Evolutionary conservation across 2,113 vertebrate genomes (phyloP).

Genomic region (Plecotus auritus): DNA sequence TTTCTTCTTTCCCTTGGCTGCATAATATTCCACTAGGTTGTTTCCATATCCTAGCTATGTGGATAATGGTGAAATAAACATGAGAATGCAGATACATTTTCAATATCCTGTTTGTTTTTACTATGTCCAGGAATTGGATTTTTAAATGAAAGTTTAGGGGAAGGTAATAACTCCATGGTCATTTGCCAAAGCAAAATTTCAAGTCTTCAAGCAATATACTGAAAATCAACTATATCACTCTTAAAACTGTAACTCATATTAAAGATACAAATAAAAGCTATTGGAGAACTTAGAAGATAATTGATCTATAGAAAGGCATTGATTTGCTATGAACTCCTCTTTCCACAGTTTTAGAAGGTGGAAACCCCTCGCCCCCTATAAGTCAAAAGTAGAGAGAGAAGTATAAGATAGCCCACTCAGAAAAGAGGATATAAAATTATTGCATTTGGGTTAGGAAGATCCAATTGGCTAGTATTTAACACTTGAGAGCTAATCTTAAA

Average conservation of each 20-base stretch:
- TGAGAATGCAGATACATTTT: not conserved
- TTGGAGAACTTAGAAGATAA: not conserved
- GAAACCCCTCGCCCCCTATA: fast-evolving
- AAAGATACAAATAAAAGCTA: not conserved
- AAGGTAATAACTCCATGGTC: not conserved
- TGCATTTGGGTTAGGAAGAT: not conserved
- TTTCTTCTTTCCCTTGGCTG: not conserved
- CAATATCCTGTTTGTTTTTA: not conserved
- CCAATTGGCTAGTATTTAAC: not conserved
- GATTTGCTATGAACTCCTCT: not conserved
- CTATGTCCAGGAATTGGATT: not conserved
- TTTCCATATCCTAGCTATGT: not conserved
- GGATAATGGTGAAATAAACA: not conserved
- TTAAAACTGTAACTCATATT: not conserved
- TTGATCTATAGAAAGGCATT: not conserved
- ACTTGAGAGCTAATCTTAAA: not conserved
- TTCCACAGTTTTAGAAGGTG: not conserved
- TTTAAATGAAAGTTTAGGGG: not conserved
- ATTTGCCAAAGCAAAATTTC: not conserved
- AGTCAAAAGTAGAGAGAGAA: not conserved
- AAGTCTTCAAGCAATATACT: not conserved
- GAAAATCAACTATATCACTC: not conserved
- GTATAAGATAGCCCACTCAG: not conserved
- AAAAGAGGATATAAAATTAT: not conserved
- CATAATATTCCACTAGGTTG: not conserved